A percentile compares a stretch with the other conserved stretches of the same genome.
phyloP scores from a whole-genome alignment of 2,888 invertebrate species.

The Unio delphinus region DNA sequence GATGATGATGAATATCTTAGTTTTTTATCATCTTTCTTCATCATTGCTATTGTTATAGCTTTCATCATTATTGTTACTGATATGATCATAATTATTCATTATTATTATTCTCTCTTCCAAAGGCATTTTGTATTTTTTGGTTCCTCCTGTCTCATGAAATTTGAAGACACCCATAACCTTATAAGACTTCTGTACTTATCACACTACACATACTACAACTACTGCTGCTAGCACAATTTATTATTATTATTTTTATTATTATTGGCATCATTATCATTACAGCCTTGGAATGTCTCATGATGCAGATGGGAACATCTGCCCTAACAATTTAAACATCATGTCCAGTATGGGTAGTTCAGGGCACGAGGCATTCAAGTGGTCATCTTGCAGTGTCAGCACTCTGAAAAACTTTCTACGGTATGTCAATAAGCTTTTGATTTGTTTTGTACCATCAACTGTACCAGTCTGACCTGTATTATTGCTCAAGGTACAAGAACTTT shows the following conservation, averaged over 20 bases:
- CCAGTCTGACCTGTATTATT: background rate
- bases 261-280: conserved; percentile 3
- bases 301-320: conserved; percentile 40
- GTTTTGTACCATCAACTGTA: background rate
- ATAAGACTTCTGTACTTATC: background rate
- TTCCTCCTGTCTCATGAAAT: too few species aligned
- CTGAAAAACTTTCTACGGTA: conserved; percentile 40
- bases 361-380: conserved; percentile 42
- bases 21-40: too few species aligned
- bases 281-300: conserved; percentile 57
- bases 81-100: too few species aligned
- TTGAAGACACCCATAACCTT: too few species aligned
- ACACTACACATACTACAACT: background rate
- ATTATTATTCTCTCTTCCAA: too few species aligned
- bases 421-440: conserved; percentile 1
- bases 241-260: background rate
- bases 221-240: background rate
- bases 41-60: too few species aligned
- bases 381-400: conserved; percentile 42
- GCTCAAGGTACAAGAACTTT: background rate
- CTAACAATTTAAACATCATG: conserved; percentile 41
- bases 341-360: conserved; percentile 36
- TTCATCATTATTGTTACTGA: too few species aligned
- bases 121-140: too few species aligned
- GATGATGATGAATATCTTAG: too few species aligned